Evolutionary conservation across 2,888 invertebrate species (phyloP).

Genomic region (Dendrolimus houi): DNA sequence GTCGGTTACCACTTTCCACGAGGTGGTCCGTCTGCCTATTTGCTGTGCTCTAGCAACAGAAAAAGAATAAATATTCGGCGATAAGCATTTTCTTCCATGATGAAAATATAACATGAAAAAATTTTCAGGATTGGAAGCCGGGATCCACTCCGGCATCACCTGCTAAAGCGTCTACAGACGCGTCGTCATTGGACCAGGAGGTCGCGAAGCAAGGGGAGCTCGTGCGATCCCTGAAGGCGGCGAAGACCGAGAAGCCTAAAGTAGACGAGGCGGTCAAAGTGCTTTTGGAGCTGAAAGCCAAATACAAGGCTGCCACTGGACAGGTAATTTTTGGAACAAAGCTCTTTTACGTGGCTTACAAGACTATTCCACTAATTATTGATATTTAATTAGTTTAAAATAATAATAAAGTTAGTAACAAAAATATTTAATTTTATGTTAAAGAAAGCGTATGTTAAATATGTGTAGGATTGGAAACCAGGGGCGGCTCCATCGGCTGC

Average conservation of each 20-base stretch:
- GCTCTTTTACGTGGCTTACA: too few relatives aligned
- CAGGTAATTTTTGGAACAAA: constrained; percentile 19
- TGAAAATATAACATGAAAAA: too few relatives aligned
- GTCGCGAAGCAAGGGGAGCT: constrained; percentile 79
- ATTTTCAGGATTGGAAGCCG: constrained; percentile 20
- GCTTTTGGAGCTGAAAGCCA: constrained; percentile 81
- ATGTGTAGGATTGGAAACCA: constrained; percentile 40
- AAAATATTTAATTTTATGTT: too few relatives aligned
- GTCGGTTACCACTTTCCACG: too few relatives aligned
- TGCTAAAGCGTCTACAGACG: constrained; percentile 16
- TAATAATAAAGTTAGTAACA: too few relatives aligned
- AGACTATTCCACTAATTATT: too few relatives aligned
- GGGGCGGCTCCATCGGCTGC: constrained; percentile 15
- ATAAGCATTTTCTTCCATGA: too few relatives aligned
- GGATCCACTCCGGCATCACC: constrained; percentile 11
- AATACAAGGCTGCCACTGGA: constrained; percentile 78
- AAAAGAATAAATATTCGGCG: too few relatives aligned
- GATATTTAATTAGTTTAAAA: too few relatives aligned
- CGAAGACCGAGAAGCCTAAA: constrained; percentile 69
- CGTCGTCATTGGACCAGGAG: constrained; percentile 39
- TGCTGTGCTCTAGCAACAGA: too few relatives aligned
- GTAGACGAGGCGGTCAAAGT: constrained; percentile 63
- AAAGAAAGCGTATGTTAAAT: too few relatives aligned
- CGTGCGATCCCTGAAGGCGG: constrained; percentile 81
- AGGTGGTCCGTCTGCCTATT: too few relatives aligned